Conservation (phyloP, 2,113 vertebrate species). For the Bambusicola thoracicus region DNA sequence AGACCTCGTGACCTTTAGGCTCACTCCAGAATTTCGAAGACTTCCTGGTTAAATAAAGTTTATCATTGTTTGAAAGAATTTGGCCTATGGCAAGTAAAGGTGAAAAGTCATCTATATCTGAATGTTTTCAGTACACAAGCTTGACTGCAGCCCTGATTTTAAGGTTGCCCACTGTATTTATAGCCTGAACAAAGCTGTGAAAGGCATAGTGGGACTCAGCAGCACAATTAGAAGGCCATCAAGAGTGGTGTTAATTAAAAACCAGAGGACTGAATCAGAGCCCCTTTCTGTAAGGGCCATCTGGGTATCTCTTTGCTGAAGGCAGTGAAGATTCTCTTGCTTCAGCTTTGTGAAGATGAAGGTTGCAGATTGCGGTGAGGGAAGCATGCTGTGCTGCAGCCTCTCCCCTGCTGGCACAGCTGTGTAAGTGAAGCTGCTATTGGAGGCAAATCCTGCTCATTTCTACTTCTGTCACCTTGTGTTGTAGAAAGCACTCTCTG, state of each 20-base stretch:
- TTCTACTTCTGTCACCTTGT: not conserved
- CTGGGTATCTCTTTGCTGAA: not conserved
- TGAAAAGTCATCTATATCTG: conserved; percentile 44
- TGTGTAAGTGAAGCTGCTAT: not conserved
- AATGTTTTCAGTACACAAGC: conserved; percentile 32
- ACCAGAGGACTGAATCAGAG: not conserved
- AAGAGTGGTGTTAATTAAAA: not conserved
- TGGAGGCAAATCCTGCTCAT: not conserved
- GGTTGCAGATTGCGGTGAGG: not conserved
- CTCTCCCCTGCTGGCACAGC: not conserved
- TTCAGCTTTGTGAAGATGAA: not conserved
- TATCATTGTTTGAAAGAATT: conserved; percentile 59
- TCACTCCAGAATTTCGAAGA: conserved; percentile 30
- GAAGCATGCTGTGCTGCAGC: not conserved
- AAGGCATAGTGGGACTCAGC: not conserved
- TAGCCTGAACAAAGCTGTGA: not conserved
- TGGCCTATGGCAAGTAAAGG: conserved; percentile 52
- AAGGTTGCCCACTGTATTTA: not conserved
- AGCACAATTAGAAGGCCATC: not conserved
- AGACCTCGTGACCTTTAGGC: conserved; percentile 25
- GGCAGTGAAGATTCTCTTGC: not conserved
- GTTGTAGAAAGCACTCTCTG: not conserved
- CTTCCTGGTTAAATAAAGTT: conserved; percentile 55
- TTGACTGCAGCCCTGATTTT: not conserved
- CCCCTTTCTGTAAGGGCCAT: not conserved